Base-by-base conservation (phyloP, 2,113 vertebrate species). In the Rhinichthys klamathensis region DNA sequence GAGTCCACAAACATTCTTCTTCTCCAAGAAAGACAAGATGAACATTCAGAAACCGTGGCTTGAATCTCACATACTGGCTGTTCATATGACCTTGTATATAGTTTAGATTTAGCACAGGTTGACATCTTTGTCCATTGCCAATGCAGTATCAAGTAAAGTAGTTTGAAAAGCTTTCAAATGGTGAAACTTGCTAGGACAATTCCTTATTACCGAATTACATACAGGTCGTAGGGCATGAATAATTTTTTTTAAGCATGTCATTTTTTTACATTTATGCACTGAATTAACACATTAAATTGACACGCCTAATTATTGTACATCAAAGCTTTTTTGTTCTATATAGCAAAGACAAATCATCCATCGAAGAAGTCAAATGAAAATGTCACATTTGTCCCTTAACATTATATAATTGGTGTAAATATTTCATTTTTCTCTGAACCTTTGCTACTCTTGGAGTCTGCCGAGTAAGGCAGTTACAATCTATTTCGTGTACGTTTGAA, bases 1-100 rank as follows among this genome's bases (percentile, higher is more conserved):
- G 7, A 69, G 32, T 69, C 63, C 78, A 46, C 58, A 80, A 80
- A 80, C 41, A 80, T 35, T 77, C 41, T 46, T 80, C 23, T 63
- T 44, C 58, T 75, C 41, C 38, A 1, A 25, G 60, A 79, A 38
- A 60, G 12, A 60, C 21, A 1, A 38, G 10, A 78, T 1, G 51
- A 13, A 38, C 32, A 35, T 27, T 60, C 32, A 61, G 23, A 79
- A 72, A 49, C 76, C 9, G 15, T 23, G 49, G 30, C 27, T 32
- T 32, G 18, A 78, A 78, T 58, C 5, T 0, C 9, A 13, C 21
- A 79, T 25, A 27, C 11, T 8, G 54, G 8, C 23, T 74, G 15
- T 49, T 74, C 35, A 70, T 18, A 70, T 46, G n/a, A 27, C 41
- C n/a, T 2, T n/a, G 21, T 7, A 44, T 44, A 44, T 73, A 27